These are phyloP conservation scores for Troides oblongomaculatus DNA, from an alignment of 2,888 invertebrate species.

Conservation along the genomic window DNA sequence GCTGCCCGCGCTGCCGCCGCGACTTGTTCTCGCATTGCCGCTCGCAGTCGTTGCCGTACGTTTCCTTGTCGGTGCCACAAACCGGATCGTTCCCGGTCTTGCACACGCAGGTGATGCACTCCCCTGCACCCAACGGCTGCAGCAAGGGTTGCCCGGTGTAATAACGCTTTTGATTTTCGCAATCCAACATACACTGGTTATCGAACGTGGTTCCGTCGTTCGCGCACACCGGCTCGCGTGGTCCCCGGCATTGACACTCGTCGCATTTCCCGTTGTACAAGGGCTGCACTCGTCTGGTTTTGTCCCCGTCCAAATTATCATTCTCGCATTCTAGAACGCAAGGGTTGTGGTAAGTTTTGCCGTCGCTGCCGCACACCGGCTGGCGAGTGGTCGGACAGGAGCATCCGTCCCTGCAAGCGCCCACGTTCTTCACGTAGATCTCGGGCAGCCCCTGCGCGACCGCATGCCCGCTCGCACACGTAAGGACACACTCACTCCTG, in stretches of 20 bases:
- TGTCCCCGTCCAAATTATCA: conserved; percentile 8
- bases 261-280: conserved; percentile 38
- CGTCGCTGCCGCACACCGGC: conserved; percentile 37
- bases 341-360: conserved; percentile 33
- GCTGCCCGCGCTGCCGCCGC: conserved; percentile 18
- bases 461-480: conserved; percentile 32
- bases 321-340: conserved; percentile 38
- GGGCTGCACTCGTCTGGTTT: conserved; percentile 10
- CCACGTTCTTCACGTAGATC: conserved; percentile 34
- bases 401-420: conserved; percentile 33
- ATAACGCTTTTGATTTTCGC: conserved; percentile 38
- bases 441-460: conserved; percentile 25
- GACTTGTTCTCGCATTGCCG: conserved; percentile 41
- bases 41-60: conserved; percentile 43
- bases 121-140: conserved; percentile 34
- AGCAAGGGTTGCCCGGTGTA: conserved; percentile 35
- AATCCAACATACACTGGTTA: conserved; percentile 37
- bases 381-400: conserved; percentile 32
- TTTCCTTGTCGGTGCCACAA: conserved; percentile 44
- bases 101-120: conserved; percentile 42
- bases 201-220: conserved; percentile 39
- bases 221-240: conserved; percentile 35
- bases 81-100: conserved; percentile 38
- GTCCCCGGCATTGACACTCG: conserved; percentile 38
- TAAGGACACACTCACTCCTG: conserved; percentile 38